Evolutionary conservation across 1,140 invertebrate genomes (phyloP), one percentile per base, ranked within the genome.

Genomic region (Leptinotarsa defecta): DNA sequence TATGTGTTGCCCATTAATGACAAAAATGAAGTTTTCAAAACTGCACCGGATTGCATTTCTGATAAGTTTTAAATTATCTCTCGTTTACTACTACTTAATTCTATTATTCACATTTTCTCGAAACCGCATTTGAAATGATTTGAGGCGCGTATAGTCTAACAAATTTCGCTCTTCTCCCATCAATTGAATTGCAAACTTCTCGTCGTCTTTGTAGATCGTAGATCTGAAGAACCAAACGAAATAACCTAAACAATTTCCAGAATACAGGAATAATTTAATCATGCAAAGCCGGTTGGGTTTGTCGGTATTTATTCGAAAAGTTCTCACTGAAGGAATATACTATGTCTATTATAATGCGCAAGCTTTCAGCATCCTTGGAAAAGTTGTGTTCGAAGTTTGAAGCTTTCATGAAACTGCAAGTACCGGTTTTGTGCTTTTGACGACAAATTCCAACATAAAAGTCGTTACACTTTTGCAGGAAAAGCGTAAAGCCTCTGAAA

Each of bases 401-500:
- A 70, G 68, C 68, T 70, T 70, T 70, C 68, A 49, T 49, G 68
- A 70, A 19, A 52, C 68, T 70, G 68, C 68, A 70, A 70, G 68
- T 70, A 49, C 68, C 68, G 34, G 65, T 63, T 43, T 74, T 74
- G 63, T 67, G 63, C 48, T 68, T 70, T 70, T 75, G 57, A 75
- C 68, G 64, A 57, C 15, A 15, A 75, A 70, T 75, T 70, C 52
- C 65, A 34, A 24, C 64, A 74, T 27, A 74, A 24, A 75, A 75
- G 52, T 75, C 74, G 74, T 75, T 75, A 75, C 74, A 75, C 43
- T 74, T 74, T 74, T 68, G 67, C 63, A 61, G 68, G 63, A 22
- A 68, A 67, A 74, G 63, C 65, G 63, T 74, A 70, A 70, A 67
- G 73, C 73, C 65, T 61, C 65, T 69, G 63, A 70, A 75, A 75